Conservation (phyloP, 2,797 vertebrate species). For the Aeoliscus strigatus region DNA sequence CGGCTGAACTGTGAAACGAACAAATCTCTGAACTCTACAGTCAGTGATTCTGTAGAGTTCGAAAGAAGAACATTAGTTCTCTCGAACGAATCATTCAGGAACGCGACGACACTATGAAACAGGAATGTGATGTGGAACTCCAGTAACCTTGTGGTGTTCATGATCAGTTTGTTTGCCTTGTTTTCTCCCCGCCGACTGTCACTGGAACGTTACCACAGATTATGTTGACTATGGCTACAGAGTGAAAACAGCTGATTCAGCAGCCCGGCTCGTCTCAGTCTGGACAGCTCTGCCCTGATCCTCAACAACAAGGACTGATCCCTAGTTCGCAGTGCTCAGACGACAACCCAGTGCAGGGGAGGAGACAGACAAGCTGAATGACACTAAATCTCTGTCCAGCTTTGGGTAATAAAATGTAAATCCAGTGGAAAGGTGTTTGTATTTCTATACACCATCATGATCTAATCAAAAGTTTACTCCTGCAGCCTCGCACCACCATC, state of each 20-base stretch:
- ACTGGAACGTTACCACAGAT: conserved; percentile 45
- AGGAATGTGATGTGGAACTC: no score
- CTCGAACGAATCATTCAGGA: no score
- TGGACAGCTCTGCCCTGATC: conserved; percentile 52
- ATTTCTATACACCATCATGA: conserved; percentile 11
- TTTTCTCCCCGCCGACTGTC: neutral
- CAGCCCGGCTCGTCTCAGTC: conserved; percentile 59
- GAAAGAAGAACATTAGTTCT: no score
- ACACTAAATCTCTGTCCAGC: conserved; percentile 10
- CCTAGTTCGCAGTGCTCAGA: conserved; percentile 37
- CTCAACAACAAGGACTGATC: conserved; percentile 54
- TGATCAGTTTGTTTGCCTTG: neutral
- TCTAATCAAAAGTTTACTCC: no score
- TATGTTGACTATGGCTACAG: conserved; percentile 24
- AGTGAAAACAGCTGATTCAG: conserved; percentile 66
- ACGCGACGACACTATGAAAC: no score
- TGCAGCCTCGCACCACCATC: no score
- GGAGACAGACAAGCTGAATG: conserved; percentile 19
- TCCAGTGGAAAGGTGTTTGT: conserved; percentile 20
- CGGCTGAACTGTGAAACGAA: no score
- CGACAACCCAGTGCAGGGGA: conserved; percentile 9
- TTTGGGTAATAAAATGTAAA: conserved; percentile 20
- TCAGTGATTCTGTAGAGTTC: no score
- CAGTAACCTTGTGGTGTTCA: conserved; percentile 12
- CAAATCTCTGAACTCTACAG: no score